These are phyloP conservation scores for Macaca nemestrina DNA, from an alignment of 2,113 vertebrate genomes.

Conservation along the genomic window DNA sequence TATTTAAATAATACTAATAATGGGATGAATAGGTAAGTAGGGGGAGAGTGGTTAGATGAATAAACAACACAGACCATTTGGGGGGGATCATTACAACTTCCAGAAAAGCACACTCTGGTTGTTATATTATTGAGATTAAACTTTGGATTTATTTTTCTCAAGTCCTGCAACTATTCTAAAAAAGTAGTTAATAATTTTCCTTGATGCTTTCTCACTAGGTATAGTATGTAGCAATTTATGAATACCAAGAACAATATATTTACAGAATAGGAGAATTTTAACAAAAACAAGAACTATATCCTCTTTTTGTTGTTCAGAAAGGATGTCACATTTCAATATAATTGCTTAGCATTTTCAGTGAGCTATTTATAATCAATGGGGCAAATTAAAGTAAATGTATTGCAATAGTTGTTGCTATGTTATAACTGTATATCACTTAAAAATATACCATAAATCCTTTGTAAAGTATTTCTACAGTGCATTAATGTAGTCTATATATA, in stretches of 20 bases:
- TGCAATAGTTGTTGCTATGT: slow-evolving; percentile 45
- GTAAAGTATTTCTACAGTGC: not conserved
- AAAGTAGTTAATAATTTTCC: slow-evolving; percentile 42
- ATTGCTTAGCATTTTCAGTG: slow-evolving; percentile 62
- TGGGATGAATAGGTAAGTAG: not conserved
- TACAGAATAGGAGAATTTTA: slow-evolving; percentile 63
- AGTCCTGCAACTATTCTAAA: not conserved
- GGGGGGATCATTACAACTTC: not conserved
- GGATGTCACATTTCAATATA: slow-evolving; percentile 64
- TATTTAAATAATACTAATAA: not conserved
- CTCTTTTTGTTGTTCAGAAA: slow-evolving; percentile 49
- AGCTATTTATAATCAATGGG: slow-evolving; percentile 55
- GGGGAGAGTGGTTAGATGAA: not conserved
- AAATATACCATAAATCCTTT: slow-evolving; percentile 56
- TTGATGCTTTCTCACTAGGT: slow-evolving; percentile 50
- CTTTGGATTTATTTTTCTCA: slow-evolving; percentile 18
- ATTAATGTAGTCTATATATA: slow-evolving; percentile 47
- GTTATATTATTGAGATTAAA: not conserved
- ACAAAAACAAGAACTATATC: slow-evolving; percentile 32
- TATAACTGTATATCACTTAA: slow-evolving; percentile 44
- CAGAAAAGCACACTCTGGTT: not conserved
- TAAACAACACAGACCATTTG: not conserved
- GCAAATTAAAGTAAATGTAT: slow-evolving; percentile 61
- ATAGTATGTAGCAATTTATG: slow-evolving; percentile 51
- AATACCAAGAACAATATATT: slow-evolving; percentile 60